Base-by-base conservation (phyloP, 2,888 invertebrate genomes). In the Troides helena region DNA sequence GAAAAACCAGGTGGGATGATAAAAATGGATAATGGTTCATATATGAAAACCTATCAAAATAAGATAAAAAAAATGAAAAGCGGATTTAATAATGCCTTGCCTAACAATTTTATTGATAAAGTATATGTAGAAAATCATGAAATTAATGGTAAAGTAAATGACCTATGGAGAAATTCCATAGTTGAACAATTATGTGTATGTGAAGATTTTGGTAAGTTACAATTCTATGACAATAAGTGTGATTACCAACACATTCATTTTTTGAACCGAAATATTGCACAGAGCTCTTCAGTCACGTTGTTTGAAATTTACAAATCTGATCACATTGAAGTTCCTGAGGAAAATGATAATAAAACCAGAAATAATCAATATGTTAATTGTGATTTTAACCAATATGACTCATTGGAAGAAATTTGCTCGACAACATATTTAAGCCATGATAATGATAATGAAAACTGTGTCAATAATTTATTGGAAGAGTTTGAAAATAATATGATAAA, bases 171-270 rank as follows among this genome's bases (percentile, higher is more conserved):
- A n/a, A n/a, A 59, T 63, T 65, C 56, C 61, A 12, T 67, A 39
- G 62, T 30, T n/a, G 69, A 77, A 70, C 74, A 81, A 67, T 85
- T 85, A 78, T 91, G 90, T 79, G 69, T 84, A 67, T 91, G 91
- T 74, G 71, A 76, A 68, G 91, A 92, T 80, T 92, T 87, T 79
- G 92, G 92, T 43, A 78, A 74, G 65, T 77, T 86, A 71, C 72
- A 73, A 69, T 77, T 77, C 75, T 82, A 85, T 78, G 84, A 85
- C 72, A 63, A 68, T 70, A 76, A 80, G 71, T 73, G 74, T 61
- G 69, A 73, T 56, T 86, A 86, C 80, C 85, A 86, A 73, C 89
- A 90, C 76, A 79, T 90, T 71, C 90, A 92, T 79, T 91, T 85
- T 78, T 81, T 78, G 76, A 73, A 80, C n/a, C 77, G 78, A 68